Evolutionary conservation across 2,113 vertebrate species (phyloP).

Genomic region (Isichthys henryi): DNA sequence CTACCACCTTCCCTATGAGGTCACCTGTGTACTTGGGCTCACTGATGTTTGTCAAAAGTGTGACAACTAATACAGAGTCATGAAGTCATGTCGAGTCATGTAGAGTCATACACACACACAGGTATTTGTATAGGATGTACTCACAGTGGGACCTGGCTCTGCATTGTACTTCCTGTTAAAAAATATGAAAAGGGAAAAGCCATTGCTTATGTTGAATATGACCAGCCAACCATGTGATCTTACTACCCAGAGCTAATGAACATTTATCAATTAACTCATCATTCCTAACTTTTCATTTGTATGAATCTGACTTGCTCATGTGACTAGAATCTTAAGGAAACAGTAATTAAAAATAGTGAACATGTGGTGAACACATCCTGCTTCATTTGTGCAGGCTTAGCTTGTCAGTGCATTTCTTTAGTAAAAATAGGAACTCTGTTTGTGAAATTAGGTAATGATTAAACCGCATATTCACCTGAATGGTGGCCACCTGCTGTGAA

Average conservation of each 20-base stretch:
- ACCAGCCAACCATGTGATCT: not conserved
- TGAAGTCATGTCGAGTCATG: not conserved
- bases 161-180: conserved; percentile 12
- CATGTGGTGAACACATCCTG: not conserved
- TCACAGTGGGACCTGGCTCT: conserved; percentile 4
- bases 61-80: not conserved
- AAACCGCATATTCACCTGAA: not conserved
- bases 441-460: not conserved
- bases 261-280: not conserved
- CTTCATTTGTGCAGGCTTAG: not conserved
- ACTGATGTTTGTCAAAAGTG: not conserved
- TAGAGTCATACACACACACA: not conserved
- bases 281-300: not conserved
- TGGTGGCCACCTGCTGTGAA: not conserved
- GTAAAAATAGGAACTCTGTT: not conserved
- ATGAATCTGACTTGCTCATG: not conserved
- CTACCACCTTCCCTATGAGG: not conserved
- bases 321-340: not conserved
- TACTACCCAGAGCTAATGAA: not conserved
- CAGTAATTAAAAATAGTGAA: not conserved
- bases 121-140: not conserved
- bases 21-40: not conserved
- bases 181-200: not conserved
- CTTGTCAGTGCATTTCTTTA: not conserved
- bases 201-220: not conserved